A percentile compares a stretch with the other conserved stretches of the same genome.
These are phyloP conservation scores for Melanotus villosus DNA, from an alignment of 2,888 invertebrate species.

Conservation along the genomic window DNA sequence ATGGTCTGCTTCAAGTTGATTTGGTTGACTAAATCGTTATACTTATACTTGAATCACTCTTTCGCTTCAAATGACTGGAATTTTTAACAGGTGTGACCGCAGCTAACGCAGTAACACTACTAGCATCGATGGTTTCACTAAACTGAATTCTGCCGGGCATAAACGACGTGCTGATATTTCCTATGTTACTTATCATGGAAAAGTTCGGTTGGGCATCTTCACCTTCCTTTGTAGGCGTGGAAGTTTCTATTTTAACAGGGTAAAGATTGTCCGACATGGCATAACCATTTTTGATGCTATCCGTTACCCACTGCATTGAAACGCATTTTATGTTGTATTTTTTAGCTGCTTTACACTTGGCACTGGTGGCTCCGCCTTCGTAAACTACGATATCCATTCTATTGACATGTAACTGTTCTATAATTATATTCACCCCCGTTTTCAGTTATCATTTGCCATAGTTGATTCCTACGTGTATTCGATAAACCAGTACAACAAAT, in stretches of 20 bases:
- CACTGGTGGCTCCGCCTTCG: constrained; percentile 75
- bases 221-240: constrained; percentile 78
- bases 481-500: constrained; percentile 85
- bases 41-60: constrained; percentile 46
- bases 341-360: constrained; percentile 78
- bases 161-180: constrained; percentile 26
- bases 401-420: constrained; percentile 68
- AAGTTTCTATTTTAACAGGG: constrained; percentile 75
- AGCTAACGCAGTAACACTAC: constrained; percentile 18
- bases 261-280: constrained; percentile 76
- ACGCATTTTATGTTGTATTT: constrained; percentile 76
- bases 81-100: constrained; percentile 9
- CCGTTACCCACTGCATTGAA: constrained; percentile 82
- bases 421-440: constrained; percentile 79
- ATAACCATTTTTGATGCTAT: constrained; percentile 81
- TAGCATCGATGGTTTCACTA: constrained; percentile 47
- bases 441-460: constrained; percentile 78
- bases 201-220: constrained; percentile 66
- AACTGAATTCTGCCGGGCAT: constrained; percentile 19
- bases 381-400: constrained; percentile 73
- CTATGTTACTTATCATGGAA: constrained; percentile 69
- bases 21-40: constrained; percentile 60
- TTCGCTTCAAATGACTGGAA: constrained; percentile 30
- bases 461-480: constrained; percentile 74
- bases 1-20: constrained; percentile 77